Conservation (phyloP, 1,140 invertebrate species). For the Leptinotarsa defecta region DNA sequence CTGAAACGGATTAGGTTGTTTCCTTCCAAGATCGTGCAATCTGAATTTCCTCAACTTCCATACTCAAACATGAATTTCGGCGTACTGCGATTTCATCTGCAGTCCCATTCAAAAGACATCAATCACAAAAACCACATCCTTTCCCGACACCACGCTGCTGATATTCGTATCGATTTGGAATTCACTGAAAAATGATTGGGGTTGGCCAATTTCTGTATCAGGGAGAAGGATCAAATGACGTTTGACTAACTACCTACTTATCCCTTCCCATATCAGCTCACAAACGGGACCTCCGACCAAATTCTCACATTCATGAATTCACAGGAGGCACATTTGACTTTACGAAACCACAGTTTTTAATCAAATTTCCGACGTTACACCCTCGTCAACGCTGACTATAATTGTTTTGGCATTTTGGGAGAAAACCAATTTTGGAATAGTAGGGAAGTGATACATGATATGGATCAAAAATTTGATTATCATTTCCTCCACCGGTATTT, state of each 20-base stretch:
- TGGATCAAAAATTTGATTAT: conserved; percentile 24
- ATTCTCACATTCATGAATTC: background rate
- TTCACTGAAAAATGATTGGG: background rate
- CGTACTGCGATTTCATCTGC: too few relatives aligned
- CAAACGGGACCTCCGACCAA: background rate
- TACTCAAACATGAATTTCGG: too few relatives aligned
- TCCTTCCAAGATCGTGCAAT: too few relatives aligned
- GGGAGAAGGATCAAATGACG: background rate
- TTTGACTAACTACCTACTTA: background rate
- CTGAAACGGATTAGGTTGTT: too few relatives aligned
- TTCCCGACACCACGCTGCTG: too few relatives aligned
- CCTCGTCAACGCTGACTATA: conserved; percentile 18
- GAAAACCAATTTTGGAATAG: conserved; percentile 15
- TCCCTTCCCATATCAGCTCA: background rate
- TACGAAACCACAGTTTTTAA: conserved; percentile 7
- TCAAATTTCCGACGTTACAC: background rate
- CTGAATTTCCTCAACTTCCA: too few relatives aligned
- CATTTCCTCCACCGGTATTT: background rate
- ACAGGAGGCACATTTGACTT: background rate
- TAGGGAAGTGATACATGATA: conserved; percentile 22
- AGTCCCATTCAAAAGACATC: too few relatives aligned
- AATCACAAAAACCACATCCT: too few relatives aligned
- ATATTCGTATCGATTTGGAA: too few relatives aligned
- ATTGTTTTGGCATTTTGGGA: conserved; percentile 20
- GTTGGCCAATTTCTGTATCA: background rate